phyloP scores from a whole-genome alignment of 2,888 invertebrate genomes.

The Calameuta idolon region DNA sequence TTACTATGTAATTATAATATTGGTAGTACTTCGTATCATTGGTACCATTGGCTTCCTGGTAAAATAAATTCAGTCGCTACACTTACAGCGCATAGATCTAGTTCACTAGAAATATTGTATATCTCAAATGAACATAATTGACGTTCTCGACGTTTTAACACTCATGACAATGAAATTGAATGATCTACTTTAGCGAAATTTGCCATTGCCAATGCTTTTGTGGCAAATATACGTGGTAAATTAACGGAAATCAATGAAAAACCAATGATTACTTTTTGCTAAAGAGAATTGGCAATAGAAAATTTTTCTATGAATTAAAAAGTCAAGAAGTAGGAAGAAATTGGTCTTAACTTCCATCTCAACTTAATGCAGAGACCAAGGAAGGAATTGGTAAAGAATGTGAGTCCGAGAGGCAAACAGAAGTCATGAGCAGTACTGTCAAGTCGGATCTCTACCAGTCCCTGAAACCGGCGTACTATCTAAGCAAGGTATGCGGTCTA shows the following conservation, averaged over 20 bases:
- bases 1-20: background rate
- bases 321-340: background rate
- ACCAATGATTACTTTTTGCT: no score
- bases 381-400: background rate
- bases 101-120: background rate
- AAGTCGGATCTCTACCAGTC: conserved; percentile 54
- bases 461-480: conserved; percentile 55
- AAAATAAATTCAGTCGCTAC: background rate
- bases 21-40: no score
- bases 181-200: no score
- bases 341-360: background rate
- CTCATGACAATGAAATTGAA: background rate
- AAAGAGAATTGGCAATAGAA: background rate
- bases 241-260: background rate
- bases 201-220: background rate
- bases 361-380: background rate
- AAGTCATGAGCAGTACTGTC: conserved; percentile 28
- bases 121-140: background rate
- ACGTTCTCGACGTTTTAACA: background rate
- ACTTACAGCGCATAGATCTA: background rate
- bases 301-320: background rate
- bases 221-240: background rate
- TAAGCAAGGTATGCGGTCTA: conserved; percentile 56
- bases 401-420: background rate
- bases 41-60: background rate